Evolutionary conservation across 1,140 invertebrate genomes (phyloP), one percentile per base, ranked within the genome.

Genomic region (Leptonema lineaticorne): DNA sequence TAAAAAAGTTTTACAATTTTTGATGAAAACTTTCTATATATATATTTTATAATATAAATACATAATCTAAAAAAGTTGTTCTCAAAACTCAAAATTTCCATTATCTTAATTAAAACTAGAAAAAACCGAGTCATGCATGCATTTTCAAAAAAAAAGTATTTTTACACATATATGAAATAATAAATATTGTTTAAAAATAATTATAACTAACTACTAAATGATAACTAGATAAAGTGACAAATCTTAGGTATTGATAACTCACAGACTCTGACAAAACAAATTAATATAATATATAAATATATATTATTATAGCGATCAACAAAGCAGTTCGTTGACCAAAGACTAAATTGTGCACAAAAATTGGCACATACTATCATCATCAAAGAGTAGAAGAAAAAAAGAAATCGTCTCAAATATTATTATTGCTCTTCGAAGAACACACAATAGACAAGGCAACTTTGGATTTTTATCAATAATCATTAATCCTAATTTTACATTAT

Each of bases 381-480:
- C n/a, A n/a, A n/a, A n/a, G n/a, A n/a, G n/a, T n/a, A n/a, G n/a
- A n/a, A n/a, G n/a, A n/a, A n/a, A n/a, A n/a, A n/a, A n/a, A n/a
- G n/a, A n/a, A n/a, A n/a, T n/a, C n/a, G n/a, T 33, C 30, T 33
- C 11, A 33, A 33, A 41, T 16, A 16, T 41, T 41, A 6, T 33
- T 72, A 72, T 72, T 72, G 70, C 70, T 69, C 63, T 24, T 46
- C 45, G 56, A 67, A 62, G 66, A 69, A 46, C 67, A 68, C 71
- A n/a, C 69, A 72, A 68, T 41, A 79, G 59, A n/a, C n/a, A 82
- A 82, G 80, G 81, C 81, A 82, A 81, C 80, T 79, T 81, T 81
- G 78, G 78, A 78, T 82, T 75, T 66, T 60, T 58, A 65, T 28
- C 30, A 24, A 53, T 53, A 26, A 7, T n/a, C n/a, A n/a, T n/a